phyloP scores from a whole-genome alignment of 1,140 invertebrate species.

The Argopecten irradians region DNA sequence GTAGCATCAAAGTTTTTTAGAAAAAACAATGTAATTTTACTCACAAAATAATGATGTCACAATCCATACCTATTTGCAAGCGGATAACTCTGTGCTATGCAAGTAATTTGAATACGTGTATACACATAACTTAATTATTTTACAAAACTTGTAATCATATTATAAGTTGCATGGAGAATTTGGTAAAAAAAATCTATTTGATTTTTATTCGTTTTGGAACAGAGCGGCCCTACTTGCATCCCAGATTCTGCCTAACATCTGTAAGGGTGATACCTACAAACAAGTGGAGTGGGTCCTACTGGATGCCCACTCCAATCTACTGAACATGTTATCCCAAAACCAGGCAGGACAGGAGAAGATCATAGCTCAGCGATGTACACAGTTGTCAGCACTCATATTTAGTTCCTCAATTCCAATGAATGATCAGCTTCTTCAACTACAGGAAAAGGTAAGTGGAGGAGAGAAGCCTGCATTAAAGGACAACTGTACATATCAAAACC shows the following conservation, averaged over 20 bases:
- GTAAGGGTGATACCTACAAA: constrained; percentile 72
- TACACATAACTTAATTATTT: no score
- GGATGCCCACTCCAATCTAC: constrained; percentile 69
- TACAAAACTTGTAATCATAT: no score
- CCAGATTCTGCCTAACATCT: constrained; percentile 67
- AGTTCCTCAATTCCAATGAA: constrained; percentile 71
- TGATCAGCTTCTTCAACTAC: constrained; percentile 67
- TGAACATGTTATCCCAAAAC: constrained; percentile 60
- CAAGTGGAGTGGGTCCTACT: constrained; percentile 75
- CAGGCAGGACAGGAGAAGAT: constrained; percentile 59
- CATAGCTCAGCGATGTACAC: constrained; percentile 70
- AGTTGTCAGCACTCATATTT: constrained; percentile 71
- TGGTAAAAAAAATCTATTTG: neutral
- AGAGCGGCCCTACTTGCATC: constrained; percentile 71
- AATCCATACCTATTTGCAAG: no score
- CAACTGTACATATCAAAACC: no score
- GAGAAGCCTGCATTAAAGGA: no score
- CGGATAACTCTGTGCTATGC: no score
- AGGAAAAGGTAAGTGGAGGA: constrained; percentile 66
- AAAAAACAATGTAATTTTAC: no score
- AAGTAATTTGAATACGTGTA: no score
- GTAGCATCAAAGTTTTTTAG: no score
- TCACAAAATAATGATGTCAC: no score
- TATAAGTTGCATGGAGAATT: no score
- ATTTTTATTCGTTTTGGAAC: constrained; percentile 30